phyloP scores from a whole-genome alignment of 2,888 invertebrate genomes.

The Heliconius sara region DNA sequence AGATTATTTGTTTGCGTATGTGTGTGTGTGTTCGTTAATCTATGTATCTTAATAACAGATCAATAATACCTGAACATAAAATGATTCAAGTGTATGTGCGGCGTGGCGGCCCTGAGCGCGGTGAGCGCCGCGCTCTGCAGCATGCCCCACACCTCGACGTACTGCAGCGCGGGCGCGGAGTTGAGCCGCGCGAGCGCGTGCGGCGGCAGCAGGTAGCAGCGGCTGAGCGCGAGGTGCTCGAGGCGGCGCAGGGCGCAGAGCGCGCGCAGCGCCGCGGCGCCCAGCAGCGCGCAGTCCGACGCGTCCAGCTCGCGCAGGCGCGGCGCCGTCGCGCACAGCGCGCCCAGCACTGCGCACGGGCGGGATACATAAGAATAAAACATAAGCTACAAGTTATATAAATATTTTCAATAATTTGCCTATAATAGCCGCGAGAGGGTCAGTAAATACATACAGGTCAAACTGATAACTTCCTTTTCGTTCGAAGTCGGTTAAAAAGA shows the following conservation, averaged over 20 bases:
- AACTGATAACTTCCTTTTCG: too few species aligned
- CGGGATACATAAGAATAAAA: too few species aligned
- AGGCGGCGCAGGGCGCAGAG: conserved; percentile 79
- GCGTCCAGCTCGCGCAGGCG: conserved; percentile 92
- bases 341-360: conserved; percentile 85
- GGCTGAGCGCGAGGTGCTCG: conserved; percentile 90
- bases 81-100: conserved; percentile 73
- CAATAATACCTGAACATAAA: conserved; percentile 78
- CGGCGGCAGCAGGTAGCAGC: conserved; percentile 91
- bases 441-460: too few species aligned
- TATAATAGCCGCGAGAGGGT: too few species aligned
- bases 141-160: conserved; percentile 92
- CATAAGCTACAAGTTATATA: too few species aligned
- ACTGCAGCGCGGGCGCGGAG: conserved; percentile 86
- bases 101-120: conserved; percentile 68
- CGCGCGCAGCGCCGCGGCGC: conserved; percentile 73
- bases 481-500: too few species aligned
- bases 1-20: neutral
- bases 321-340: conserved; percentile 87
- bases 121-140: conserved; percentile 82
- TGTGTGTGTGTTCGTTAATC: neutral
- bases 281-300: conserved; percentile 92
- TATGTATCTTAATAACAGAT: neutral
- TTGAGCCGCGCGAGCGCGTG: conserved; percentile 87
- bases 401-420: too few species aligned